Evolutionary conservation across 35 echinoderm and acorn worm genomes (phyloP).

Genomic region (Ptychodera flava): DNA sequence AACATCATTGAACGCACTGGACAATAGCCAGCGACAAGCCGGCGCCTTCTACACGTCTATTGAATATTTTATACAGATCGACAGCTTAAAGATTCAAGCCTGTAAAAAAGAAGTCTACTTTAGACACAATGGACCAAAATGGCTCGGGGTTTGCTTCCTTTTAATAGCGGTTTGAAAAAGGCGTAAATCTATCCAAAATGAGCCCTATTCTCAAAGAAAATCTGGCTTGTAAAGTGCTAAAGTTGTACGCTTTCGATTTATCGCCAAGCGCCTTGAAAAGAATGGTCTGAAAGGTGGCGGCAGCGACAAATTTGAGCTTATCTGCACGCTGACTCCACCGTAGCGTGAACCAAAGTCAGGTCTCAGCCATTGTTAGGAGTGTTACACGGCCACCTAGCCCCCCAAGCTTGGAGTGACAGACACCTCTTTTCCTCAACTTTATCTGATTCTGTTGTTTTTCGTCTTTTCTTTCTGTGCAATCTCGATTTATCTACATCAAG

Average conservation of each 20-base stretch:
- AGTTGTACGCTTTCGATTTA: neutral
- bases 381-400: no score
- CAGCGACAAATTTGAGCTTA: no score
- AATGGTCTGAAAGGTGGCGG: no score
- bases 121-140: neutral
- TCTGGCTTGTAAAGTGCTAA: neutral
- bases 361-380: no score
- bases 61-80: neutral
- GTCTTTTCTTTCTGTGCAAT: neutral
- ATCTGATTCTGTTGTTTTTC: no score
- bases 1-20: neutral
- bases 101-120: neutral
- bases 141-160: neutral
- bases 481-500: neutral
- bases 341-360: no score
- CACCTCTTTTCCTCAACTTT: no score
- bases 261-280: neutral
- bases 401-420: no score
- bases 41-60: neutral
- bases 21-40: neutral
- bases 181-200: neutral
- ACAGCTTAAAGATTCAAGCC: neutral
- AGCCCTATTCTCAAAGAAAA: neutral
- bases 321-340: no score
- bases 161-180: neutral